Evolutionary conservation across 1,140 invertebrate genomes (phyloP), one percentile per base, ranked within the genome.

Genomic region (Hestina assimilis): DNA sequence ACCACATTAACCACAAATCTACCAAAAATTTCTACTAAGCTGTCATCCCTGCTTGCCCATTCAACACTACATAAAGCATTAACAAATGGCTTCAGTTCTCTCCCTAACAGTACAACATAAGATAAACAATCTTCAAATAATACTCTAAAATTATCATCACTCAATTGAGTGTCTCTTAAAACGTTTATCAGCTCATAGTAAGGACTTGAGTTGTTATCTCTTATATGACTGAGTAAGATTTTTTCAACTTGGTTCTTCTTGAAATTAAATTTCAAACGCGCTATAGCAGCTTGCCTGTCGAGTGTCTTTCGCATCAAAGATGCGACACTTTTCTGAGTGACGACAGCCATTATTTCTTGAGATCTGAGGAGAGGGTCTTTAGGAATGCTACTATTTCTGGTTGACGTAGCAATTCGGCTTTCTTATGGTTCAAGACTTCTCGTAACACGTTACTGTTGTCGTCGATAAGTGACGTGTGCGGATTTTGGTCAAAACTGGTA

Each of bases 341-440:
- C 61, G 12, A 89, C 69, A 47, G 78, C 84, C 83, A 87, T 83
- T 75, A 64, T 70, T 83, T 86, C 48, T 83, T 89, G 17, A 79
- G 61, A 66, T 83, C 86, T 8, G 79, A 66, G 1, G 87, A 78
- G 17, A 89, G 67, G 11, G 79, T 69, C 45, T 89, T 87, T 14
- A 89, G 55, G 57, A 83, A 79, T 4, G 77, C 69, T 17, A 87
- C 60, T 56, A 89, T 78, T 55, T 89, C 86, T 0, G 87, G 87
- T 38, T 89, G 79, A 26, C 86, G 72, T 3, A 89, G 73, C 17
- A 89, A 47, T 61, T 87, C 81, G 5, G 86, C 70, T 31, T 88
- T 89, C 38, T 89, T 89, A 40, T 85, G 75, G 54, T 89, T 87
- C n/a, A 89, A 66, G 42, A 89, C 78, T 61, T 89, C 85, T 19